phyloP scores from a whole-genome alignment of 2,888 invertebrate species.

The Artemia sinica region DNA sequence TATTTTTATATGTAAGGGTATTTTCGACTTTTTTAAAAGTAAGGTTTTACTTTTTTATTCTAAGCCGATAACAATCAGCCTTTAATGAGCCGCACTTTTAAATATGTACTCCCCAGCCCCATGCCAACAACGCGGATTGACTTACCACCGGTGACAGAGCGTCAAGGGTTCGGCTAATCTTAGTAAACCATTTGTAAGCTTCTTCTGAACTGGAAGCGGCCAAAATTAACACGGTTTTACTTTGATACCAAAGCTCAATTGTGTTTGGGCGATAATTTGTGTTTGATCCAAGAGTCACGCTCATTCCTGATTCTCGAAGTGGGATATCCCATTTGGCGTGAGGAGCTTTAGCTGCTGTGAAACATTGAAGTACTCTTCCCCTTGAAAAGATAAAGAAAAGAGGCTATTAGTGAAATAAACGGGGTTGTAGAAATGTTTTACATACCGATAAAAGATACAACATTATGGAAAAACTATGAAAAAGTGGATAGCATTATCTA shows the following conservation, averaged over 20 bases:
- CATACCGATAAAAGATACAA: no score
- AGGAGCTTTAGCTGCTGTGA: not conserved
- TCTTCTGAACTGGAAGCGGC: slow-evolving; percentile 3
- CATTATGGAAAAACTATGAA: no score
- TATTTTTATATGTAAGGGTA: no score
- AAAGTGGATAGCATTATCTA: no score
- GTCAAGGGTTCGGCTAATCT: not conserved
- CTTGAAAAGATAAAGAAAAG: not conserved
- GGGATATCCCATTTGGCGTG: slow-evolving; percentile 12
- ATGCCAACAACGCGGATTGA: no score
- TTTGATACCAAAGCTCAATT: slow-evolving; percentile 6
- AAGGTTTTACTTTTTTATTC: no score
- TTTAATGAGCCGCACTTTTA: no score
- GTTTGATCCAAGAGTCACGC: not conserved
- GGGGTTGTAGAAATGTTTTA: no score
- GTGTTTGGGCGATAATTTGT: not conserved
- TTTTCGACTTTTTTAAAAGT: no score
- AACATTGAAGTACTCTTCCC: not conserved
- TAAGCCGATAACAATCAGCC: no score
- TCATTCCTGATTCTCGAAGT: not conserved
- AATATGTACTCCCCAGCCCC: no score
- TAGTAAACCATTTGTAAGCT: not conserved
- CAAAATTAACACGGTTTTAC: slow-evolving; percentile 1
- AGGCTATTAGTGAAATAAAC: no score
- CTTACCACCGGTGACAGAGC: slow-evolving; percentile 14